phyloP scores from a whole-genome alignment of 2,888 invertebrate species.

The Pristionchus maxplancki region DNA sequence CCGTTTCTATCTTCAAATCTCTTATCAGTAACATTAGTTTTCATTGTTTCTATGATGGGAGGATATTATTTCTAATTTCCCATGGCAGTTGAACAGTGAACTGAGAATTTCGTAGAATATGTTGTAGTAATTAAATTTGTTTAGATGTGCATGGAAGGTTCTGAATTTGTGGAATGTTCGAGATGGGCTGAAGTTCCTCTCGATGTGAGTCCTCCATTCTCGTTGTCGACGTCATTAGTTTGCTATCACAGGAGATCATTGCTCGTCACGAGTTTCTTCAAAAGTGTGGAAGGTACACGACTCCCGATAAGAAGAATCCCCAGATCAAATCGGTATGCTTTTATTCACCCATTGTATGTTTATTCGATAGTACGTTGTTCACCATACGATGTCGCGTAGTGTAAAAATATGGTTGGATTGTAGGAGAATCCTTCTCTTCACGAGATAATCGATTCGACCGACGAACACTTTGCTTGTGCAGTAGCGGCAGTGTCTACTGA shows the following conservation, averaged over 20 bases:
- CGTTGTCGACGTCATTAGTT: not conserved
- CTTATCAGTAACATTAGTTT: not conserved
- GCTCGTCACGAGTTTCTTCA: constrained; percentile 64
- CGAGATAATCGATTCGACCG: constrained; percentile 61
- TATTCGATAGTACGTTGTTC: too few species aligned
- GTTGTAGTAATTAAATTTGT: not conserved
- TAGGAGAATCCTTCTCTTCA: constrained; percentile 63
- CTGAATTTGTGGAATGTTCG: constrained; percentile 65
- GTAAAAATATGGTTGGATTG: too few species aligned
- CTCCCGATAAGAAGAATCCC: constrained; percentile 71
- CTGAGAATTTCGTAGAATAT: not conserved
- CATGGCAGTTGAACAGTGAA: not conserved
- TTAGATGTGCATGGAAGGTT: constrained; percentile 72
- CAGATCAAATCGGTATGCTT: constrained; percentile 55
- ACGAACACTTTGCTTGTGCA: constrained; percentile 65
- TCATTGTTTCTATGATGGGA: not conserved
- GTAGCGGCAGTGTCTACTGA: constrained; percentile 64
- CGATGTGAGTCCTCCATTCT: constrained; percentile 45
- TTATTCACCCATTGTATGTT: not conserved
- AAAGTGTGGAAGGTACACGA: constrained; percentile 66
- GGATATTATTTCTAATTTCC: not conserved
- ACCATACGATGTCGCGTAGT: too few species aligned
- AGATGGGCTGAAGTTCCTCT: constrained; percentile 57
- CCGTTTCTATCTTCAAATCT: not conserved
- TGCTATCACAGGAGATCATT: constrained; percentile 56